Percentiles rank a stretch among this genome's conserved stretches.
phyloP scores from a whole-genome alignment of 1,140 invertebrate species.

The Drosophila paulistorum region DNA sequence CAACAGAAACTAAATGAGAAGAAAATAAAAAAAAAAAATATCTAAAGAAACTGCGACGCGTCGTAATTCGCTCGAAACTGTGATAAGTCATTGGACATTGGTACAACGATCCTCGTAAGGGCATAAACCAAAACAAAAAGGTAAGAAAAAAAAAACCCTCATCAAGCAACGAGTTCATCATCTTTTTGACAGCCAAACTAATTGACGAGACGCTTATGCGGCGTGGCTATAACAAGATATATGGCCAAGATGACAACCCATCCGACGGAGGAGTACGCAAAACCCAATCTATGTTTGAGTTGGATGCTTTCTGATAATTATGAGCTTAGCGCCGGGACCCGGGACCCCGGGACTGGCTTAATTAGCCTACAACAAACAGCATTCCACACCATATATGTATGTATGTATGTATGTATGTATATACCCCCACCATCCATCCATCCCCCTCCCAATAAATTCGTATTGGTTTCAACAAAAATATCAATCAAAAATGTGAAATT shows the following conservation, averaged over 20 bases:
- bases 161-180: conserved; percentile 82
- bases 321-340: conserved; percentile 75
- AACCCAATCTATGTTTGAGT: conserved; percentile 17
- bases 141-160: conserved; percentile 65
- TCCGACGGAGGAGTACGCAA: conserved; percentile 31
- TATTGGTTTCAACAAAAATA: conserved; percentile 79
- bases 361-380: conserved; percentile 63
- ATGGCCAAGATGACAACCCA: conserved; percentile 76
- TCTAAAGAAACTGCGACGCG: conserved; percentile 40
- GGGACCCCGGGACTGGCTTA: conserved; percentile 49
- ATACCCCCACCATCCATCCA: background rate
- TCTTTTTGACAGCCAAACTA: conserved; percentile 83
- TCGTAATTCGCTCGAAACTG: conserved; percentile 79
- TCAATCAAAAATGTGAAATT: conserved; percentile 81
- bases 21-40: conserved; percentile 28
- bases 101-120: conserved; percentile 34
- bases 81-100: conserved; percentile 75
- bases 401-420: too few relatives aligned
- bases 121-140: conserved; percentile 13
- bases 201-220: conserved; percentile 80
- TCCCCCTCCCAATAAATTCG: background rate
- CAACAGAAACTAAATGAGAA: too few relatives aligned
- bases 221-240: conserved; percentile 74
- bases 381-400: conserved; percentile 12
- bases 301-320: conserved; percentile 71